Evolutionary conservation across 2,797 vertebrate genomes (phyloP).

Genomic region (Sitta carolinensis): DNA sequence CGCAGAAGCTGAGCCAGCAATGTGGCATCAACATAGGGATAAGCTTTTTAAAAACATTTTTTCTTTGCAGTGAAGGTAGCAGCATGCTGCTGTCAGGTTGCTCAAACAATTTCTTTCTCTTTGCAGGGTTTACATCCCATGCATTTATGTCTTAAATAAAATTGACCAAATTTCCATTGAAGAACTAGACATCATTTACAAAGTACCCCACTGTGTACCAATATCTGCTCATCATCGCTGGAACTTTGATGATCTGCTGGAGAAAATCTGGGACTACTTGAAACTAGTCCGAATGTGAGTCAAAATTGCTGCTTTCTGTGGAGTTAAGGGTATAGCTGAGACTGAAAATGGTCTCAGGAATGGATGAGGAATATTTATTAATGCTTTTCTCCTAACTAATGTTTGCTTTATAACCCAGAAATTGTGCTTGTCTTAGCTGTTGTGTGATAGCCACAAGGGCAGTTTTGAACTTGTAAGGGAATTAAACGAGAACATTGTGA

Average conservation of each 20-base stretch:
- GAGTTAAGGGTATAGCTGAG: not conserved
- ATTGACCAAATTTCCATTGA: conserved; percentile 99
- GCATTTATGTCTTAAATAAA: conserved; percentile 98
- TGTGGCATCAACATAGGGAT: not conserved
- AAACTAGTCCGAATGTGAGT: conserved; percentile 95
- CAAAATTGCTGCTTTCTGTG: not conserved
- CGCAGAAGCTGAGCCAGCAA: not conserved
- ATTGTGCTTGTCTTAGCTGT: not conserved
- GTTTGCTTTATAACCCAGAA: not conserved
- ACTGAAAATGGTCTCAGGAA: not conserved
- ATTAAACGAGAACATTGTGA: not conserved
- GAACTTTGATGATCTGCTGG: conserved; percentile 98
- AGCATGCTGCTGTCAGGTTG: not conserved
- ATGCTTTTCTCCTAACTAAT: not conserved
- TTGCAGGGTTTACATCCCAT: conserved; percentile 94
- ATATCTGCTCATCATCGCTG: conserved; percentile 98
- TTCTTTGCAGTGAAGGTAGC: not conserved
- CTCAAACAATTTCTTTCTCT: not conserved
- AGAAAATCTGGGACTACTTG: conserved; percentile 97
- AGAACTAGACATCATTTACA: conserved; percentile 98
- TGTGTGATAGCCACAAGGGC: not conserved
- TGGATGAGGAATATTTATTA: not conserved
- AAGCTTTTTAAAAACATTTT: not conserved
- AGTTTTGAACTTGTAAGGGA: not conserved
- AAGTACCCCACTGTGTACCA: conserved; percentile 95